These are phyloP conservation scores for Cephus cinctus DNA, from an alignment of 1,140 invertebrate species.

Conservation along the genomic window DNA sequence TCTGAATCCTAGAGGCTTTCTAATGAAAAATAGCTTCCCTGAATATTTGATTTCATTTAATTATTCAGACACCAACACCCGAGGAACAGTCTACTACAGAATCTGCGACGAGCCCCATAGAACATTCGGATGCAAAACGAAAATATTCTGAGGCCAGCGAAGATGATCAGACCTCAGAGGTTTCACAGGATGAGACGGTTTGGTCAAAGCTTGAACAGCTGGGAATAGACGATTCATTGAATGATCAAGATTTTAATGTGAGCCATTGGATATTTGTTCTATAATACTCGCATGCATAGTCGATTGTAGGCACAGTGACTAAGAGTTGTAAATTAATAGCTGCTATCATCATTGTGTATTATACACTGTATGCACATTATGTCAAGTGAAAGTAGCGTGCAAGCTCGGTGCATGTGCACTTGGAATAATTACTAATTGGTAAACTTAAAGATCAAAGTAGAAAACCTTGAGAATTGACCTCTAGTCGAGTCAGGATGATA, in stretches of 20 bases:
- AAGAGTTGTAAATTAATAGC: neutral
- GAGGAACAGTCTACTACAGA: slow-evolving; percentile 31
- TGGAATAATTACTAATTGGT: neutral
- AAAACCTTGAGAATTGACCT: slow-evolving; percentile 18
- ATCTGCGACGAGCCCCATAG: slow-evolving; percentile 7
- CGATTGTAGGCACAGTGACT: neutral
- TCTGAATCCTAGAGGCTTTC: neutral
- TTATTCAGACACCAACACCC: slow-evolving; percentile 11
- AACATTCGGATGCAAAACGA: slow-evolving; percentile 20
- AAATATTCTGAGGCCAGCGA: slow-evolving; percentile 25
- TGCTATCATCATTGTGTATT: neutral
- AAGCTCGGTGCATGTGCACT: neutral
- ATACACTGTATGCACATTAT: neutral
- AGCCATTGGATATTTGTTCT: slow-evolving; percentile 17
- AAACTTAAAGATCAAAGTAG: neutral
- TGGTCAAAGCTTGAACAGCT: slow-evolving; percentile 28
- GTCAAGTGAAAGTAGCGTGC: neutral
- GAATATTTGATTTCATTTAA: neutral
- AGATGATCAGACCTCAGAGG: slow-evolving; percentile 16
- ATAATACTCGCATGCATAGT: neutral
- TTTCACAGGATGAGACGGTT: slow-evolving; percentile 26
- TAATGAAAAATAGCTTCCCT: neutral
- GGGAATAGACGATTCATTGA: slow-evolving; percentile 18
- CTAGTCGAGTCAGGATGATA: slow-evolving; percentile 11
- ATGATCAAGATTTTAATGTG: slow-evolving; percentile 36